Evolutionary conservation across 2,888 invertebrate species (phyloP), one percentile per base, ranked within the genome.

Genomic region (Drosophila meridionalis): DNA sequence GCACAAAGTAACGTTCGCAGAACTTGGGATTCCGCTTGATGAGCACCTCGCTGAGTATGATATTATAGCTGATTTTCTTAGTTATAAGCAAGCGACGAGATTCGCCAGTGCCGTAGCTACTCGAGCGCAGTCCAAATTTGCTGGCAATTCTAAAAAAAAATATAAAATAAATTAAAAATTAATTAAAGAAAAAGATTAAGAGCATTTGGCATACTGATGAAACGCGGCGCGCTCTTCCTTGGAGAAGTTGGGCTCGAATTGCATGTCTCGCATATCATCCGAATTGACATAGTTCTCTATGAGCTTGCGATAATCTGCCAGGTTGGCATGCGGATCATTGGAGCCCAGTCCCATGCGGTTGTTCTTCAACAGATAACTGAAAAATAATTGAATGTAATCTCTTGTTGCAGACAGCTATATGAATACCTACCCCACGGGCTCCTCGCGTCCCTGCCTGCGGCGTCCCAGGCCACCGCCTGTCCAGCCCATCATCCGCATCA

Each of bases 401-500:
- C 11, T 7, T 0, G 32, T 32, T 40, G 4, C 9, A 26, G 4
- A 9, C 4, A 20, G 6, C 26, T 6, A 3, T 2, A 20, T 42
- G 12, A 4, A 42, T 2, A 57, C 75, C 20, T 78, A 93, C 91
- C 91, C 90, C 0, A 95, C 93, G 0, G 96, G 96, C 75, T 96
- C 95, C 0, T 93, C 94, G 42, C 95, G 95, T 1, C 96, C 96
- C 55, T 94, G 94, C 0, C 94, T 95, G 2, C 94, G 92, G 2
- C 94, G 93, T 0, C 96, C 96, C 3, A 96, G 92, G 0, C 96
- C 96, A 6, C 96, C 96, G 2, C 96, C 96, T 5, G 94, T 92
- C 96, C 96, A 96, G 0, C 96, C 96, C 96, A 96, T 96, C 65
- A 94, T 92, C 43, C 94, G 93, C 94, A 96, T 94, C 92, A 96